phyloP scores from a whole-genome alignment of 2,113 vertebrate species.

The Melanostigma gelatinosum region DNA sequence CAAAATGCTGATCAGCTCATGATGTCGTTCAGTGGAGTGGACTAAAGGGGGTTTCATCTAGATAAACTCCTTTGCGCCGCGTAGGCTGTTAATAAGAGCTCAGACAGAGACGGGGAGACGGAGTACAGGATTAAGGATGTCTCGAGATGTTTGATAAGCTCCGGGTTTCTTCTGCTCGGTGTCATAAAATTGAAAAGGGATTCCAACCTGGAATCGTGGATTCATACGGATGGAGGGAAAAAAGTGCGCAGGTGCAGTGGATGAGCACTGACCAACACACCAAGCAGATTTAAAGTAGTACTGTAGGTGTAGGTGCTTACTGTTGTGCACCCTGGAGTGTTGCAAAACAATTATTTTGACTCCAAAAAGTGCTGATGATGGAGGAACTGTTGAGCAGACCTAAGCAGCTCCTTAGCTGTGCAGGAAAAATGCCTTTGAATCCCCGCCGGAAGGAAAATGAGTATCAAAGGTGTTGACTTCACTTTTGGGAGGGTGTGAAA shows the following conservation, averaged over 20 bases:
- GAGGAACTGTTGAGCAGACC: constrained; percentile 29
- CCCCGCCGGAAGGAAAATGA: constrained; percentile 20
- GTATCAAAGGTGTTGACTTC: constrained; percentile 26
- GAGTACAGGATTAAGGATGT: constrained; percentile 35
- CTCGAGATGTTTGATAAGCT: constrained; percentile 51
- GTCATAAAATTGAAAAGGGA: constrained; percentile 26
- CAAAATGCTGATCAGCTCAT: constrained; percentile 79
- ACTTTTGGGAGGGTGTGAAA: constrained; percentile 18
- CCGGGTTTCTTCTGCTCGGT: constrained; percentile 9
- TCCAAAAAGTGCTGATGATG: constrained; percentile 50
- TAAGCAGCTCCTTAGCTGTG: constrained; percentile 33
- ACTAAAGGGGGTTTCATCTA: constrained; percentile 48
- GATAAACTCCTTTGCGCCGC: constrained; percentile 49
- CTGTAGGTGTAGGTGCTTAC: constrained; percentile 22
- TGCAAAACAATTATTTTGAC: constrained; percentile 20
- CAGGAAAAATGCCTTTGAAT: constrained; percentile 29
- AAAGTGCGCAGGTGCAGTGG: background rate
- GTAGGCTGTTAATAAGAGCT: constrained; percentile 47
- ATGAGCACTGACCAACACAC: constrained; percentile 3
- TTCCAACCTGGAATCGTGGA: background rate
- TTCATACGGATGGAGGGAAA: background rate
- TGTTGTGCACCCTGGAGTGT: constrained; percentile 22
- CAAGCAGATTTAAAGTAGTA: background rate
- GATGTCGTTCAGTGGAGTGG: constrained; percentile 69
- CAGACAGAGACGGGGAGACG: constrained; percentile 7